Base-by-base conservation (phyloP, 2,888 invertebrate genomes). In the Philopedon plagiatum region DNA sequence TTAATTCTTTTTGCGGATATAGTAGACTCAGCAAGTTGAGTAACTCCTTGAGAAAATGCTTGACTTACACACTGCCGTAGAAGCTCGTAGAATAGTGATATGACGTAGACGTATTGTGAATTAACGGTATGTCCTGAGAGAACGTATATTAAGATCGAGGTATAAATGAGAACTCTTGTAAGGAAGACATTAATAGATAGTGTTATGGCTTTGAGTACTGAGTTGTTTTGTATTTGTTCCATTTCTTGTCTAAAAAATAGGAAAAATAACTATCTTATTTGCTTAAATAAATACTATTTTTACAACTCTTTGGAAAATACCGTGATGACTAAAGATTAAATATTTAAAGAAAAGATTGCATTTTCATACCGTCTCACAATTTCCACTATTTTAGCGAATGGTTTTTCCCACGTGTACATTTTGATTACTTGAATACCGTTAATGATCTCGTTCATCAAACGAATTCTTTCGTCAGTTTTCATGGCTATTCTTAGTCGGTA, bases 121-220 rank as follows among this genome's bases (percentile, higher is more conserved):
- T 86, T 85, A 74, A 88, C 78, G 8, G 76, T 76, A 64, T 86
- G 81, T 29, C 92, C 93, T 74, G 90, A 85, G 0, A 94, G 85
- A 8, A 93, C 91, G 81, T 92, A 95, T 0, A 92, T 89, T 26
- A 94, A 86, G 56, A 97, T 89, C 2, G 94, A 94, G 62, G 94
- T 89, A 81, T 92, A 94, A 13, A 96, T 87, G 0, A 96, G 92
- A 39, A 94, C 89, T 76, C 96, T 91, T 79, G 94, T 93, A 0
- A 95, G 93, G 81, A 94, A 95, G 58, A 96, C 91, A 80, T 89
- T 84, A 73, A 89, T 83, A 0, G 91, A 90, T 32, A 89, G 86
- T n/a, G 90, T 90, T 77, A 91, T 89, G 0, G 90, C 91, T 80
- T 89, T 87, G 64, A 91, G 87, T 84, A 90, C 90, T 0, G 92